Percentiles rank a stretch among this genome's conserved stretches.
These are phyloP conservation scores for Peromyscus maniculatus DNA, from an alignment of 2,113 vertebrate genomes.

Conservation along the genomic window DNA sequence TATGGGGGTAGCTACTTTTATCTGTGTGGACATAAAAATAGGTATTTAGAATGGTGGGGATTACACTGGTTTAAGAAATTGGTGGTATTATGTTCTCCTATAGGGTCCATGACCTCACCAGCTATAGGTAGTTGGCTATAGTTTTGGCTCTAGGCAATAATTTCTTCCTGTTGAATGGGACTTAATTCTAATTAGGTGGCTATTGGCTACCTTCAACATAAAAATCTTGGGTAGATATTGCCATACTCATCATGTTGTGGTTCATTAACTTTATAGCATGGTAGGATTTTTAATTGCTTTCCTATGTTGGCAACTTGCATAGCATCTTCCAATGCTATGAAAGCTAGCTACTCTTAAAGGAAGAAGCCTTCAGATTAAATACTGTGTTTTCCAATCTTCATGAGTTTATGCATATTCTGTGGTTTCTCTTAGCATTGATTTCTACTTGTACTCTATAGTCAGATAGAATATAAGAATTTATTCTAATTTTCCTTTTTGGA, in stretches of 20 bases:
- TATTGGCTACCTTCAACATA: background rate
- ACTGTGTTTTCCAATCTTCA: background rate
- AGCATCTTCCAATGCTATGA: background rate
- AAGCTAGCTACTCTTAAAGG: background rate
- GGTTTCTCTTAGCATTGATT: background rate
- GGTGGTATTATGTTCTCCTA: background rate
- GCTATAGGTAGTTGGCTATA: background rate
- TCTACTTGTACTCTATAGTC: background rate
- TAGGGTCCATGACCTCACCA: background rate
- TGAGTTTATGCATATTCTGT: background rate
- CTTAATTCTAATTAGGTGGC: background rate
- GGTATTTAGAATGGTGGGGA: background rate
- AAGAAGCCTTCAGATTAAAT: background rate
- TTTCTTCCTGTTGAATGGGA: background rate
- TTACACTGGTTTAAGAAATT: background rate
- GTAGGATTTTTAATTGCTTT: background rate
- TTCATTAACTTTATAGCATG: background rate
- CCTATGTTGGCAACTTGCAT: background rate
- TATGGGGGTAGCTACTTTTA: background rate
- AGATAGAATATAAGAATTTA: background rate
- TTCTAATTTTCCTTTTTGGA: background rate
- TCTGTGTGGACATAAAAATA: background rate
- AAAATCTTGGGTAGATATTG: background rate
- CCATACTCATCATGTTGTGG: background rate
- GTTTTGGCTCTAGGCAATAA: background rate